Percentiles rank a stretch among this genome's conserved stretches.
Evolutionary conservation across 2,797 vertebrate species (phyloP).

Genomic region (Octomys mimax): DNA sequence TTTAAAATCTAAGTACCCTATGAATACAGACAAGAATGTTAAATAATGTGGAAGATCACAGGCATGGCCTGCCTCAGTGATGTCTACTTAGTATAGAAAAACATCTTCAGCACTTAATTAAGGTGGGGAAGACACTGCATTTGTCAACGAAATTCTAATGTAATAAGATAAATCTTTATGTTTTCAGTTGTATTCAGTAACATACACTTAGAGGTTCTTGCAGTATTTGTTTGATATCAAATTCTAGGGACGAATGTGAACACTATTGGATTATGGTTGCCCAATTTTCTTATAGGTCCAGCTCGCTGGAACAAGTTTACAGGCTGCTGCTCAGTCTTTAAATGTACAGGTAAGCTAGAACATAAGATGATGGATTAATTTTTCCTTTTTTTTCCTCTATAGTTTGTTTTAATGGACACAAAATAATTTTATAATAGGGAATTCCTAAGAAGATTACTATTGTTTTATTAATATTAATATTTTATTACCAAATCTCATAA

Average conservation of each 20-base stretch:
- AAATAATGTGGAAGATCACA: neutral
- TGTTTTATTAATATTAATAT: neutral
- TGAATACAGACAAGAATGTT: neutral
- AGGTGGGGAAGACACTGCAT: neutral
- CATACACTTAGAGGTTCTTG: neutral
- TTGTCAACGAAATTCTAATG: neutral
- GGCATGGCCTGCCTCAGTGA: neutral
- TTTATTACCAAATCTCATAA: slow-evolving; percentile 21
- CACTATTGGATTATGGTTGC: neutral
- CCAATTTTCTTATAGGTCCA: slow-evolving; percentile 89
- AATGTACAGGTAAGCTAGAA: slow-evolving; percentile 90
- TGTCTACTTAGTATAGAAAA: neutral
- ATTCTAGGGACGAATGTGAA: neutral
- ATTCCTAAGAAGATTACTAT: neutral
- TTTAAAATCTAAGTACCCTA: neutral
- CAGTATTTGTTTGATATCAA: neutral
- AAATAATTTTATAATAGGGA: slow-evolving; percentile 52
- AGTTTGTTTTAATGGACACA: neutral
- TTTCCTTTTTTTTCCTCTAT: neutral
- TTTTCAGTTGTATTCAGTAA: neutral
- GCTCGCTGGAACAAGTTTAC: slow-evolving; percentile 93
- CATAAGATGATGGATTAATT: neutral
- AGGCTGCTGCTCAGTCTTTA: slow-evolving; percentile 92
- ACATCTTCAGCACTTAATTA: neutral
- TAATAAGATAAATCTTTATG: neutral